These are phyloP conservation scores for Drosophila meridionalis DNA, from an alignment of 2,888 invertebrate species.

Conservation along the genomic window DNA sequence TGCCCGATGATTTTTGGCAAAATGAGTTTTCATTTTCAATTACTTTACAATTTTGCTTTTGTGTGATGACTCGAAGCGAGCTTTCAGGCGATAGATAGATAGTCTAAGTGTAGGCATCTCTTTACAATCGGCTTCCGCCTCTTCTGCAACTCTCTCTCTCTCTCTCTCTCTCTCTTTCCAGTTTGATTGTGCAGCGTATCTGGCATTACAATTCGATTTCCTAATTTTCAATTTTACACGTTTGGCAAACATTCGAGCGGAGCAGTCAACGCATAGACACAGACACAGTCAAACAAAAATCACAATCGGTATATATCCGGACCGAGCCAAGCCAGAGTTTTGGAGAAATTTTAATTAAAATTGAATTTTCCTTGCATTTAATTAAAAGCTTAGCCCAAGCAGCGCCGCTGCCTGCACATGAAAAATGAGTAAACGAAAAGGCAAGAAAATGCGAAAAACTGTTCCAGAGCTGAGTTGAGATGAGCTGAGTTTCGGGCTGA, in stretches of 20 bases:
- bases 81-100: conserved; percentile 11
- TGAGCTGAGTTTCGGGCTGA: background rate
- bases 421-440: conserved; percentile 67
- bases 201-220: conserved; percentile 74
- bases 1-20: conserved; percentile 56
- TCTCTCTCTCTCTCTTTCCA: background rate
- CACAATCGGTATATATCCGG: conserved; percentile 45
- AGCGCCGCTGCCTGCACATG: conserved; percentile 66
- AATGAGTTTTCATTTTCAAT: conserved; percentile 80
- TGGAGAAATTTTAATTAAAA: conserved; percentile 78
- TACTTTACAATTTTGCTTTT: conserved; percentile 77
- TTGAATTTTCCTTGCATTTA: conserved; percentile 80
- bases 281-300: conserved; percentile 12
- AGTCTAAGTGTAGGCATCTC: conserved; percentile 20
- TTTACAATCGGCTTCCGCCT: conserved; percentile 9
- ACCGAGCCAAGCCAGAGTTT: conserved; percentile 54
- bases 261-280: conserved; percentile 29
- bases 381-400: conserved; percentile 74
- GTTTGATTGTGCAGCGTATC: conserved; percentile 12
- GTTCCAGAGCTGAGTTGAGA: conserved; percentile 41
- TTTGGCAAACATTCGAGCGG: conserved; percentile 74
- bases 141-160: background rate
- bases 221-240: conserved; percentile 80
- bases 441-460: conserved; percentile 71
- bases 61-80: conserved; percentile 39